These are phyloP conservation scores for Caenorhabditis brenneri DNA, from an alignment of 1,140 invertebrate genomes.

Conservation along the genomic window DNA sequence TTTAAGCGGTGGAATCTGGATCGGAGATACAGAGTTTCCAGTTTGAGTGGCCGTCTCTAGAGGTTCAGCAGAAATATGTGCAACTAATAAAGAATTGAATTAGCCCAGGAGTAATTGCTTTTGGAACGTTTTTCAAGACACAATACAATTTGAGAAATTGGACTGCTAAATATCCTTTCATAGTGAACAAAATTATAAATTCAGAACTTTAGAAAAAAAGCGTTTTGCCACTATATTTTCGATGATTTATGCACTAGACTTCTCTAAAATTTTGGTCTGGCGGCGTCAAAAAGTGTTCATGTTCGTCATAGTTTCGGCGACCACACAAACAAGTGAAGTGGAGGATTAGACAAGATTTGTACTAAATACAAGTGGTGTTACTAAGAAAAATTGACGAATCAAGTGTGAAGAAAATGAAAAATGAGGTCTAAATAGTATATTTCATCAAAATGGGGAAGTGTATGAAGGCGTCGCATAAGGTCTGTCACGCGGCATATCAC, in stretches of 20 bases:
- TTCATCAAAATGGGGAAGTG: not conserved
- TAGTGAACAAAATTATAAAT: too few relatives aligned
- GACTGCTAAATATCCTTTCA: too few relatives aligned
- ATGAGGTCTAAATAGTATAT: not conserved
- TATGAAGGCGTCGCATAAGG: not conserved
- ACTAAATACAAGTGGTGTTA: not conserved
- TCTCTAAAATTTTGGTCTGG: not conserved
- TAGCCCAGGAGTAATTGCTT: too few relatives aligned
- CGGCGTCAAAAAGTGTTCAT: not conserved
- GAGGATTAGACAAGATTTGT: not conserved
- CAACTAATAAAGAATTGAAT: too few relatives aligned
- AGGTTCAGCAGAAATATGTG: too few relatives aligned
- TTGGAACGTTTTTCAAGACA: too few relatives aligned
- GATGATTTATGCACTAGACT: not conserved
- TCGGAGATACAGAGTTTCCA: too few relatives aligned
- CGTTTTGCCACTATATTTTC: not conserved
- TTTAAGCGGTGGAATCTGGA: too few relatives aligned
- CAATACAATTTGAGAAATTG: too few relatives aligned
- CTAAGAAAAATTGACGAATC: not conserved
- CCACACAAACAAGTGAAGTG: not conserved
- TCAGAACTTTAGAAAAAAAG: too few relatives aligned
- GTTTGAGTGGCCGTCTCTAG: too few relatives aligned
- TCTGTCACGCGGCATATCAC: slow-evolving; percentile 20
- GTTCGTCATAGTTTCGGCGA: not conserved
- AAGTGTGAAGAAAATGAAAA: too few relatives aligned